phyloP scores from a whole-genome alignment of 2,113 vertebrate species.

The Eubucco bourcierii region DNA sequence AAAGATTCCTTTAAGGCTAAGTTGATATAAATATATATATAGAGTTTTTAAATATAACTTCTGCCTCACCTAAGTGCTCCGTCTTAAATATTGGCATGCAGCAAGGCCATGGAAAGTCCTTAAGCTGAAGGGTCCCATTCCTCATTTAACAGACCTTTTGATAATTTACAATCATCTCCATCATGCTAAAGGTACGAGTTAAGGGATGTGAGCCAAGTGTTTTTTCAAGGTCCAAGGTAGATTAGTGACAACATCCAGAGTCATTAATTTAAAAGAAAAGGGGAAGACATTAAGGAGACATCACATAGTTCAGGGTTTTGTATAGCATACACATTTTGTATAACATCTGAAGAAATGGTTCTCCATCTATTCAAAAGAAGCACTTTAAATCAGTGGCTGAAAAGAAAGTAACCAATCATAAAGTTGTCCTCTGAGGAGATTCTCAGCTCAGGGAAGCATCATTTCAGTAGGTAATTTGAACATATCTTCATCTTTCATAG shows the following conservation, averaged over 20 bases:
- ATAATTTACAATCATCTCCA: constrained; percentile 39
- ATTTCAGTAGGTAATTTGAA: not conserved
- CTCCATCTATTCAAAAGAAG: not conserved
- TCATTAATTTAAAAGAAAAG: constrained; percentile 45
- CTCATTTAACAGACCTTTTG: not conserved
- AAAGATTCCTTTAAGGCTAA: constrained; percentile 2
- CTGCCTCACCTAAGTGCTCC: constrained; percentile 9
- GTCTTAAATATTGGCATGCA: constrained; percentile 11
- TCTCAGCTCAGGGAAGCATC: not conserved
- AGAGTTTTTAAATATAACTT: not conserved
- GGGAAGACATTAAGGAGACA: not conserved
- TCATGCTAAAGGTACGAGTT: not conserved
- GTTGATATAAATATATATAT: constrained; percentile 9
- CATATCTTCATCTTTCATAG: too few relatives aligned
- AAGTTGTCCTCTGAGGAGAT: not conserved
- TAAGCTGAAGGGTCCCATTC: not conserved
- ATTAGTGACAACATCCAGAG: constrained; percentile 23
- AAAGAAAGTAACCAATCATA: not conserved
- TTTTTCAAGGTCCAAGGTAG: constrained; percentile 19
- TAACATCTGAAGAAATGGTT: not conserved
- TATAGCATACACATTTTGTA: not conserved
- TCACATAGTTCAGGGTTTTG: not conserved
- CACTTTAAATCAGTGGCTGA: not conserved
- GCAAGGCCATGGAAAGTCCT: not conserved
- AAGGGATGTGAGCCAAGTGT: not conserved